Percentiles rank a stretch among this genome's conserved stretches.
phyloP scores from a whole-genome alignment of 2,888 invertebrate genomes.

The Drosophila pseudotalamancana region DNA sequence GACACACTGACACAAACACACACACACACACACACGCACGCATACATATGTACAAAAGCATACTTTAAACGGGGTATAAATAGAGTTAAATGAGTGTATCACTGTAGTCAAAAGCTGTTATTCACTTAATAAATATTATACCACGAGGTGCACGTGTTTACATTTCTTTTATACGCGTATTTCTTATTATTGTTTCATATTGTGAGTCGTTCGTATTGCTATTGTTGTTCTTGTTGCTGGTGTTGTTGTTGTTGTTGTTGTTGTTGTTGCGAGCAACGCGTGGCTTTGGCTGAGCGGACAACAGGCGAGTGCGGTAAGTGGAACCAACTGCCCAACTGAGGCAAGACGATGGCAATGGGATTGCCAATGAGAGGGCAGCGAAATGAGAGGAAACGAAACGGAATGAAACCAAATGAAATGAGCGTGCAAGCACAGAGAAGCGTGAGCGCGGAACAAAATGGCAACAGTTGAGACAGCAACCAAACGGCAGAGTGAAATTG shows the following conservation, averaged over 20 bases:
- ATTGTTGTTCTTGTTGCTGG: background rate
- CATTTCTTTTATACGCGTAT: conserved; percentile 13
- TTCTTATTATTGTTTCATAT: conserved; percentile 46
- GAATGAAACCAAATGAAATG: conserved; percentile 16
- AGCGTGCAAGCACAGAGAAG: conserved; percentile 19
- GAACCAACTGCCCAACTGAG: conserved; percentile 42
- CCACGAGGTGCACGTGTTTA: conserved; percentile 34
- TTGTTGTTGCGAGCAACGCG: conserved; percentile 49
- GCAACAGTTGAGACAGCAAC: conserved; percentile 61
- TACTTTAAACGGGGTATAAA: conserved; percentile 16
- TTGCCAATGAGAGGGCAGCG: conserved; percentile 17
- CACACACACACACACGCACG: background rate
- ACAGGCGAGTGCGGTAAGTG: conserved; percentile 55
- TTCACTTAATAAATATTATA: conserved; percentile 35
- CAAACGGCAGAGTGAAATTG: conserved; percentile 51
- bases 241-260: conserved; percentile 9
- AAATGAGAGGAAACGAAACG: conserved; percentile 14
- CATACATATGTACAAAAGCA: conserved; percentile 3
- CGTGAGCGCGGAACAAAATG: conserved; percentile 51
- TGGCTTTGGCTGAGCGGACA: conserved; percentile 47
- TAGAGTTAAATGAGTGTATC: conserved; percentile 1
- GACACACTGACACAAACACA: conserved; percentile 4
- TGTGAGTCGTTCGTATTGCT: conserved; percentile 16
- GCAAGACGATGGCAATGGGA: conserved; percentile 33
- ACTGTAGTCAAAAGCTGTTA: conserved; percentile 10